A percentile compares a stretch with the other conserved stretches of the same genome.
These are phyloP conservation scores for Melanotus villosus DNA, from an alignment of 2,888 invertebrate species.

Conservation along the genomic window DNA sequence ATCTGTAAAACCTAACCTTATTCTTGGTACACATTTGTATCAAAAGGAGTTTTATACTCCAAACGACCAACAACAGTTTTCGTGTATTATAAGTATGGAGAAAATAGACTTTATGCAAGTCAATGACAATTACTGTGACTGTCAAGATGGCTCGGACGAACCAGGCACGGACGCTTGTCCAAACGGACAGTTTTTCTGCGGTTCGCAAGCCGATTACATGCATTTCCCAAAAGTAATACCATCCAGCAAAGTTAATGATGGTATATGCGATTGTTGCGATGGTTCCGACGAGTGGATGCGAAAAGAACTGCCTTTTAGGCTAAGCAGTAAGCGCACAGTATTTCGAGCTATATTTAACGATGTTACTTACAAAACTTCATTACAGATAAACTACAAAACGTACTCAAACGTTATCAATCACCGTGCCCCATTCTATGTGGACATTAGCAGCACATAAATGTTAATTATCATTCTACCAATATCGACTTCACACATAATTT, in stretches of 20 bases:
- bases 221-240: slow-evolving; percentile 71
- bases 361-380: not conserved
- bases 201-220: slow-evolving; percentile 70
- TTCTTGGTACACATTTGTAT: slow-evolving; percentile 67
- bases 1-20: slow-evolving; percentile 49
- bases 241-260: slow-evolving; percentile 91
- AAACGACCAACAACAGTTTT: slow-evolving; percentile 66
- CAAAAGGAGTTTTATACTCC: slow-evolving; percentile 68
- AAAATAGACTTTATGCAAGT: slow-evolving; percentile 73
- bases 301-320: slow-evolving; percentile 41
- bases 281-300: slow-evolving; percentile 87
- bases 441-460: not conserved
- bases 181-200: slow-evolving; percentile 88
- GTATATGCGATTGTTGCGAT: slow-evolving; percentile 94
- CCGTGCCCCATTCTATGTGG: slow-evolving; percentile 52
- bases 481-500: too few relatives aligned
- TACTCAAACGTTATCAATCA: slow-evolving; percentile 47
- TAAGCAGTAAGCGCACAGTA: slow-evolving; percentile 38
- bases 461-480: too few relatives aligned
- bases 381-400: slow-evolving; percentile 43
- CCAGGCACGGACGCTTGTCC: slow-evolving; percentile 92
- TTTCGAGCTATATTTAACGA: too few relatives aligned
- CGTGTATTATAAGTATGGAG: slow-evolving; percentile 67
- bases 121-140: slow-evolving; percentile 92
- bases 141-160: slow-evolving; percentile 82